Evolutionary conservation across 2,113 vertebrate genomes (phyloP), one percentile per base, ranked within the genome.

Genomic region (Nannospalax galili): DNA sequence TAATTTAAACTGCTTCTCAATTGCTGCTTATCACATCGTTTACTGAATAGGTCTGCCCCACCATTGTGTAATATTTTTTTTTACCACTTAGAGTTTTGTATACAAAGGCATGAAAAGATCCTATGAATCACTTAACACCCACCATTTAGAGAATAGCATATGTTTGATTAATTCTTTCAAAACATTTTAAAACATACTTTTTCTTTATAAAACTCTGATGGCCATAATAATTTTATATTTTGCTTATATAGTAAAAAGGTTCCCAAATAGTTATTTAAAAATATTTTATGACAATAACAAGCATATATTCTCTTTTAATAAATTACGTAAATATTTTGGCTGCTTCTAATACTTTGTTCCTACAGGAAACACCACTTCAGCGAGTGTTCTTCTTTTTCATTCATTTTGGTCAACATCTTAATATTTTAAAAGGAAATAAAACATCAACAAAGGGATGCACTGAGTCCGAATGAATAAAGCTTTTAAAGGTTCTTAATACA

Each of bases 131-230:
- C 26, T 16, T 52, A 64, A 70, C 69, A 67, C n/a, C 16, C 77
- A 95, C 7, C 6, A 79, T 32, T 40, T 67, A 90, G 17, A 93
- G 26, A 73, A 62, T 26, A 70, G 14, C 32, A 79, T 75, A 80
- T 78, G 11, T 42, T 73, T 92, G 48, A 7, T n/a, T 90, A 89
- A 85, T 92, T 90, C 3, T 79, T 84, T 93, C 3, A 35, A 81
- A 84, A 40, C 3, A 52, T 28, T 85, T 48, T 52, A 40, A 69
- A 74, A 75, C 12, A 74, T 16, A 79, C 28, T 79, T 69, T 95
- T 75, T 70, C 32, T 82, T 96, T 72, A 72, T 3, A 93, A 95
- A 95, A 73, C n/a, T 88, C 30, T 78, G 86, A 79, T 42, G 8
- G 79, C 40, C 35, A 9, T 78, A 82, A 19, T 67, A 85, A 79